Evolutionary conservation across 2,797 vertebrate genomes (phyloP), one percentile per base, ranked within the genome.

Genomic region (Sebastiscus albofasciatus): DNA sequence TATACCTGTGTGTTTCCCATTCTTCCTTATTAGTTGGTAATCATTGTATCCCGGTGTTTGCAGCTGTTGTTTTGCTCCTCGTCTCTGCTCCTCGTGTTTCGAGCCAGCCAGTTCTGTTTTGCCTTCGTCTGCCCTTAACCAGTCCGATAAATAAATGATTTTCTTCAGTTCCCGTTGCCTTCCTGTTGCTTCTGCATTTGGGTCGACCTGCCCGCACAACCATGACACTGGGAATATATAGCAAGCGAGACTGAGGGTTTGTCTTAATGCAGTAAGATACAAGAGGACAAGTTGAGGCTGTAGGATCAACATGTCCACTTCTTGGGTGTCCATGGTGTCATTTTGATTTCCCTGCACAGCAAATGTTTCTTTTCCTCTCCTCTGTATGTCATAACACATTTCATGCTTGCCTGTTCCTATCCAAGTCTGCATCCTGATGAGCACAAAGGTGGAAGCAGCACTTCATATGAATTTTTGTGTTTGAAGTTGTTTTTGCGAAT

Each of bases 271-370:
- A 61, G 58, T 56, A 42, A 59, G 68, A 82, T 22, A 77, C 29
- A 60, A 27, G 16, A 46, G 62, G 42, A 75, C 26, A 61, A 33
- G 72, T 14, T 27, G 36, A 61, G 33, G 77, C 18, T 69, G 49
- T 39, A 54, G 13, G 64, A 75, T 67, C 34, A 59, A 8, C 24
- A 71, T 20, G 68, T 36, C 49, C 56, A 56, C 27, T 29, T 61
- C 33, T 81, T 11, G 27, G 27, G 16, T 67, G 34, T 72, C 70
- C 2, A 5, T 16, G 11, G 8, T 76, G 60, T 83, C 42, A 42
- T 67, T 85, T 72, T 72, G 73, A 85, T 75, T 90, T 84, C 74
- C 42, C 81, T 76, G 24, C 26, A 33, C 65, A 49, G 58, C 16
- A 70, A 72, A 77, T 62, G 13, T 65, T 75, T 67, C 24, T 46